Evolutionary conservation across 2,113 vertebrate genomes (phyloP).

Genomic region (Gyps fulvus): DNA sequence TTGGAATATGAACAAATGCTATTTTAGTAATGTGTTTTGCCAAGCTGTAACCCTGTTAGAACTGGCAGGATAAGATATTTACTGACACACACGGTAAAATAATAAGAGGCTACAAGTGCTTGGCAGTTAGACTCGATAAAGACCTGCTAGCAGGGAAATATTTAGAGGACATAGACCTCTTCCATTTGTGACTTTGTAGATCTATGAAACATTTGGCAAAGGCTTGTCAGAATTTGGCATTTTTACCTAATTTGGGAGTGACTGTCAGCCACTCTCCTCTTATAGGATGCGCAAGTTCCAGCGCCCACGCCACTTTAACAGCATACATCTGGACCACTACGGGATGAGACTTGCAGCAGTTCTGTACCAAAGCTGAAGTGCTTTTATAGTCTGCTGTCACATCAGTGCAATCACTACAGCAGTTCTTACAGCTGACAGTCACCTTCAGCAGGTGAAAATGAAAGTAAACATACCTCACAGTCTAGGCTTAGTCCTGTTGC

Average conservation of each 20-base stretch:
- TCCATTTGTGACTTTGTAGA: neutral
- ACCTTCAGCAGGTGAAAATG: neutral
- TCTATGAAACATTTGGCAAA: neutral
- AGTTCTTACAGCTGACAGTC: neutral
- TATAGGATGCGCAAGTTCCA: neutral
- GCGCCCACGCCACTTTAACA: neutral
- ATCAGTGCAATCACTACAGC: neutral
- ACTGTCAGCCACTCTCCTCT: neutral
- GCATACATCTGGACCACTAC: neutral
- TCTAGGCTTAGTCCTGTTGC: neutral
- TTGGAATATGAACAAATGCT: neutral
- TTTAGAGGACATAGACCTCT: neutral
- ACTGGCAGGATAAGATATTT: slow-evolving; percentile 33
- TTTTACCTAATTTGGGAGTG: slow-evolving; percentile 31
- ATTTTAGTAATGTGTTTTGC: slow-evolving; percentile 5
- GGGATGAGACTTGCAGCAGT: neutral
- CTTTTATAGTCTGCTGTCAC: neutral
- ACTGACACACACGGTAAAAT: neutral
- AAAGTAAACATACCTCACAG: neutral
- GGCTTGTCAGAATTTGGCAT: neutral
- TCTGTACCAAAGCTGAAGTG: neutral
- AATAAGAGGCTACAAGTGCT: slow-evolving; percentile 30
- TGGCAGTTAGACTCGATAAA: neutral
- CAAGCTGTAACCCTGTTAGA: neutral
- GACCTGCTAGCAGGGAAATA: neutral